Conservation (phyloP, 2,113 vertebrate genomes). For the Malaclemys terrapin region DNA sequence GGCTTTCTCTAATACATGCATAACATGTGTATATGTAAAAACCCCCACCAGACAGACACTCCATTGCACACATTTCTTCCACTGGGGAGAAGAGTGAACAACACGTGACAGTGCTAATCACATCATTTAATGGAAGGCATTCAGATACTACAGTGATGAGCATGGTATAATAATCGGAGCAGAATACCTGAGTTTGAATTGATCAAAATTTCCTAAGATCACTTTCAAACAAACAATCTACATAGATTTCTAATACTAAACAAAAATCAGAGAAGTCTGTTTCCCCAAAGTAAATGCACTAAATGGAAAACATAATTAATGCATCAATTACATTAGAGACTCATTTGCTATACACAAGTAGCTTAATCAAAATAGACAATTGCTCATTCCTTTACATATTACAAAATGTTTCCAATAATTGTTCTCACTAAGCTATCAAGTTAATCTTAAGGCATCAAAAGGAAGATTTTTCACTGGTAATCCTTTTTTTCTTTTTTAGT, state of each 20-base stretch:
- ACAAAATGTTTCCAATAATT: not conserved
- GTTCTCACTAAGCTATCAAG: not conserved
- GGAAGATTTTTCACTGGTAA: not conserved
- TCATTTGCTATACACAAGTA: not conserved
- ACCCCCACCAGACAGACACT: not conserved
- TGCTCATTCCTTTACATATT: not conserved
- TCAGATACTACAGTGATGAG: not conserved
- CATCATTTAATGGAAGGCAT: not conserved
- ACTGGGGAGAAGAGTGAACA: not conserved
- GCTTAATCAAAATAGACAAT: not conserved
- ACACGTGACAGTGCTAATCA: not conserved
- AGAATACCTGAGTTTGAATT: not conserved
- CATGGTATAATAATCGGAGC: not conserved
- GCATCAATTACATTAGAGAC: not conserved
- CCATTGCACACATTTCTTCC: not conserved
- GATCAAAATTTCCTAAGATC: not conserved
- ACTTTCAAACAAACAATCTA: not conserved
- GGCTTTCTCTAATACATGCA: not conserved
- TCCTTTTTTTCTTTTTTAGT: not conserved
- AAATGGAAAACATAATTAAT: not conserved
- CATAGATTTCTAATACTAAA: not conserved
- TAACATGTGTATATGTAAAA: not conserved
- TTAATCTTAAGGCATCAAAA: not conserved
- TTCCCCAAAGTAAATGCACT: not conserved
- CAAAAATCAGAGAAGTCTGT: not conserved